Percentiles rank a stretch among this genome's conserved stretches.
Evolutionary conservation across 1,140 invertebrate genomes (phyloP).

Genomic region (Lepidurus packardi): DNA sequence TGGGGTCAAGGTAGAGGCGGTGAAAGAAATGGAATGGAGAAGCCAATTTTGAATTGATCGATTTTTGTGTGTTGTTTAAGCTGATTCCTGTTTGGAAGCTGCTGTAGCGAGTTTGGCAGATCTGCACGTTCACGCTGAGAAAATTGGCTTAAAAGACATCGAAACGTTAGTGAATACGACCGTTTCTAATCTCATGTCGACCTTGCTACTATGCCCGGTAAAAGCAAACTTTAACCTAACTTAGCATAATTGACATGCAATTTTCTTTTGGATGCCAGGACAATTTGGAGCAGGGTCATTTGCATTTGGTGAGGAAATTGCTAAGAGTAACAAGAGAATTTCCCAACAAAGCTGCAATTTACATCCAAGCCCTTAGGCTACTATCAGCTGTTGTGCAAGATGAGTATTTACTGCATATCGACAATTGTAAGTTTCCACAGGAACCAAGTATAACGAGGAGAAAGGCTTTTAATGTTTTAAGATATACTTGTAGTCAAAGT

Average conservation of each 20-base stretch:
- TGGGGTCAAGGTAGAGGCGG: conserved; percentile 72
- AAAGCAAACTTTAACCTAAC: conserved; percentile 42
- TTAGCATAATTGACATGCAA: conserved; percentile 38
- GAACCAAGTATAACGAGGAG: neutral
- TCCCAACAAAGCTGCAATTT: conserved; percentile 49
- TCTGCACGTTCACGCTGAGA: conserved; percentile 46
- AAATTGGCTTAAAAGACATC: neutral
- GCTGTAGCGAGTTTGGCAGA: conserved; percentile 61
- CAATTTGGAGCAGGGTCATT: conserved; percentile 72
- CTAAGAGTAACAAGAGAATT: conserved; percentile 65
- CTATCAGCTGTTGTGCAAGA: conserved; percentile 68
- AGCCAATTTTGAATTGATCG: conserved; percentile 24
- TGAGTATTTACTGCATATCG: conserved; percentile 71
- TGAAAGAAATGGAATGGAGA: neutral
- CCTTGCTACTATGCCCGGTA: conserved; percentile 77
- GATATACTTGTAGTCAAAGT: too few relatives aligned
- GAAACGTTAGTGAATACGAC: neutral
- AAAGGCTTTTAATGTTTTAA: too few relatives aligned
- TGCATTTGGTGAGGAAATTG: conserved; percentile 68
- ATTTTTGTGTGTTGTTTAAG: conserved; percentile 49
- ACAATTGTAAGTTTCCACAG: conserved; percentile 56
- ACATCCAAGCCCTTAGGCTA: conserved; percentile 65
- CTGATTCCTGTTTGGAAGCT: conserved; percentile 88
- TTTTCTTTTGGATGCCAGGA: conserved; percentile 49
- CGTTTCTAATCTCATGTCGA: conserved; percentile 65